Base-by-base conservation (phyloP, 2,113 vertebrate genomes). In the Tychaedon coryphoeus region DNA sequence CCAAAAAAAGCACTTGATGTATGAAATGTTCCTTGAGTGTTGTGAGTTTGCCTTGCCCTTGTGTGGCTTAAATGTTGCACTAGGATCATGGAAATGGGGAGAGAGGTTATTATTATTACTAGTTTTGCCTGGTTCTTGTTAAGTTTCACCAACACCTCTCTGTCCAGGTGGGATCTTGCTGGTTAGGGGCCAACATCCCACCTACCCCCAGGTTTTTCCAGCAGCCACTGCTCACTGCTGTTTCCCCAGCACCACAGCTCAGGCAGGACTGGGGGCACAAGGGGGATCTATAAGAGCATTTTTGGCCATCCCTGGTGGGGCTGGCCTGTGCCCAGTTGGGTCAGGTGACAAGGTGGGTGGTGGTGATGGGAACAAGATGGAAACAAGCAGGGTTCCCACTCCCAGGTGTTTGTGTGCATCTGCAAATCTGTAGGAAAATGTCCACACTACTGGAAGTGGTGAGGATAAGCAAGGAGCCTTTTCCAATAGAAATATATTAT, bases 361-460 rank as follows among this genome's bases (percentile, higher is more conserved):
- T 58, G 48, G 20, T 58, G 48, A 64, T 40, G 45, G 66, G 53
- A 82, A 50, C 14, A 70, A 5, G 31, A 69, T 15, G 40, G 38
- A 48, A 75, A 56, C 13, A 71, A 10, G 8, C 15, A 47, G 17
- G 29, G 18, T 43, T 80, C 36, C 50, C 12, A 4, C 36, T 64
- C 48, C 29, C 33, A 51, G 28, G 22, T 1, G 2, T 45, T 60
- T 24, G 16, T 18, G 33, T 47, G 40, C 22, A 9, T 48, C 73
- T 61, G 64, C 10, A 3, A 33, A 66, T 19, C 34, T 29, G 26
- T 5, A 1, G n/a, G 33, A 58, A 67, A 33, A 33, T 11, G 6
- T 36, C 50, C 0, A 1, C 8, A 12, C 7, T 75, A 8, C 31
- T 14, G 23, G 36, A 78, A 56, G 36, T 0, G 1, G 38, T 28